Evolutionary conservation across 2,888 invertebrate genomes (phyloP).

Genomic region (Drosophila incognita): DNA sequence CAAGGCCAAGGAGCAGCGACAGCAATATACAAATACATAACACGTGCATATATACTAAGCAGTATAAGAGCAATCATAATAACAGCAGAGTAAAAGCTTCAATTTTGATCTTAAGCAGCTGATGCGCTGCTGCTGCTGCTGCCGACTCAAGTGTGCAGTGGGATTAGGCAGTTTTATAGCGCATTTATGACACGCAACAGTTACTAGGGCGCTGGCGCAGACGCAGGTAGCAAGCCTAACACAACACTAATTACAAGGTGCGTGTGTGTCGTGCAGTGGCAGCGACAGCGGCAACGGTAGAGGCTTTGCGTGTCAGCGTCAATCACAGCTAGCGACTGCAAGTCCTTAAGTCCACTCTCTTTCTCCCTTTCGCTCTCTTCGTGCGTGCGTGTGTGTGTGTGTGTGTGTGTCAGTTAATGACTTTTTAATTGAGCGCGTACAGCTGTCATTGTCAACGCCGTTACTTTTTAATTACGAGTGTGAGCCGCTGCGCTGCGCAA

Average conservation of each 20-base stretch:
- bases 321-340: conserved; percentile 59
- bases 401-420: conserved; percentile 66
- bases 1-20: conserved; percentile 39
- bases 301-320: conserved; percentile 69
- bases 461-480: conserved; percentile 68
- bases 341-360: conserved; percentile 49
- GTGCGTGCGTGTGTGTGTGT: conserved; percentile 3
- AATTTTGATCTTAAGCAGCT: conserved; percentile 43
- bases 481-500: conserved; percentile 12
- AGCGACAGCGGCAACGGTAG: conserved; percentile 12
- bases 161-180: conserved; percentile 69
- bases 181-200: conserved; percentile 73
- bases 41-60: conserved; percentile 2
- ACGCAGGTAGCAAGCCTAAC: conserved; percentile 45
- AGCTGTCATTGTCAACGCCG: conserved; percentile 76
- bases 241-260: conserved; percentile 69
- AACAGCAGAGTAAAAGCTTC: conserved; percentile 25
- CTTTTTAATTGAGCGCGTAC: conserved; percentile 79
- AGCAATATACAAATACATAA: not conserved
- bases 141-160: conserved; percentile 48
- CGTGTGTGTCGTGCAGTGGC: conserved; percentile 11
- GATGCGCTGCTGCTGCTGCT: conserved; percentile 43
- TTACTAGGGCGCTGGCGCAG: conserved; percentile 43
- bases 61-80: conserved; percentile 18
- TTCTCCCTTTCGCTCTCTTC: conserved; percentile 17